Conservation (phyloP, 2,888 invertebrate genomes). For the Brachylomia viminalis region DNA sequence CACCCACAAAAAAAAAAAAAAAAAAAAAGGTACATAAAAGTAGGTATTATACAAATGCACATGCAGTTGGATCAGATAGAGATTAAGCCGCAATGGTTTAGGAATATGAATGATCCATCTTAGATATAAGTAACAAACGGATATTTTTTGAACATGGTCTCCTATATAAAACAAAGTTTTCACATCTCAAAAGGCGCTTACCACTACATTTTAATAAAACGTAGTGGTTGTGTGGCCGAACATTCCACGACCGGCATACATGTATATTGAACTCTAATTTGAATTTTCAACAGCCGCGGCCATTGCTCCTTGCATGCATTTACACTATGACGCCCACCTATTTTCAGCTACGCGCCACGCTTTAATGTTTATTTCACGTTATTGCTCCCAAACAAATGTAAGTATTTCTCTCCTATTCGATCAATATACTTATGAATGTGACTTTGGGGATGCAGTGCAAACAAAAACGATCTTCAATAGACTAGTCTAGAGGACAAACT, state of each 20-base stretch:
- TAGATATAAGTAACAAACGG: not conserved
- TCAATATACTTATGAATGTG: constrained; percentile 74
- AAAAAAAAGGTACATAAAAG: no score
- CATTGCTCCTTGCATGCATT: constrained; percentile 80
- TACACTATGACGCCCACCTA: constrained; percentile 85
- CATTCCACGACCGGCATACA: constrained; percentile 57
- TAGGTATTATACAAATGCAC: not conserved
- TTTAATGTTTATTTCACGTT: constrained; percentile 79
- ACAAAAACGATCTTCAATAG: constrained; percentile 66
- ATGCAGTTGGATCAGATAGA: not conserved
- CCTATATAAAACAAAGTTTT: constrained; percentile 9
- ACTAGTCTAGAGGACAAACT: constrained; percentile 69
- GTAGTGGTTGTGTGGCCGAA: constrained; percentile 35
- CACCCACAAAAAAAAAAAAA: no score
- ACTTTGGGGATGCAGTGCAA: constrained; percentile 74
- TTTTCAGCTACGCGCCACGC: constrained; percentile 82
- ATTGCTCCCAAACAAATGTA: constrained; percentile 68
- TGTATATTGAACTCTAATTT: constrained; percentile 70
- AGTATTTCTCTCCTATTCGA: constrained; percentile 58
- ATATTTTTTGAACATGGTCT: not conserved
- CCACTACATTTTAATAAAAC: constrained; percentile 53
- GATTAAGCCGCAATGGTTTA: not conserved
- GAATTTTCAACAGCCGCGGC: constrained; percentile 76
- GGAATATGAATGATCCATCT: not conserved
- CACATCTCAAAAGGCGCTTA: constrained; percentile 18